Percentiles rank a stretch among this genome's conserved stretches.
These are phyloP conservation scores for Pangasius macronema DNA, from an alignment of 2,797 vertebrate species.

Conservation along the genomic window DNA sequence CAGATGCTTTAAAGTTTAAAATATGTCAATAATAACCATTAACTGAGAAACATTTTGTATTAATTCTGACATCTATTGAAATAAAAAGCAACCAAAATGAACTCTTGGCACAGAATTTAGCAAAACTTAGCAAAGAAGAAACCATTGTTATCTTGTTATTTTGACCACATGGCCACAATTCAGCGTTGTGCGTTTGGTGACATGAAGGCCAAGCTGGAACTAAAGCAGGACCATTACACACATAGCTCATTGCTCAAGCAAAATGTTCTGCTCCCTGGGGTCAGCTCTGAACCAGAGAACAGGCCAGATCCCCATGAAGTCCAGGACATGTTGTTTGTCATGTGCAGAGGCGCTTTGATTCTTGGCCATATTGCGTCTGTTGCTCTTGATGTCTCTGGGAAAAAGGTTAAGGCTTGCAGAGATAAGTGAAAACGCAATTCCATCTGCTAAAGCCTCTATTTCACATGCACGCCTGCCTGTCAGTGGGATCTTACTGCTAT, in stretches of 20 bases:
- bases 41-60: not conserved
- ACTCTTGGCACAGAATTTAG: not conserved
- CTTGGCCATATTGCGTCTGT: conserved; percentile 58
- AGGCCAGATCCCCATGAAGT: conserved; percentile 58
- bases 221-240: conserved; percentile 34
- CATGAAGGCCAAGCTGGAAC: conserved; percentile 16
- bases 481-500: not conserved
- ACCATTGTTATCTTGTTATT: not conserved
- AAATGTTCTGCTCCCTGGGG: conserved; percentile 42
- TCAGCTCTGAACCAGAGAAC: conserved; percentile 52
- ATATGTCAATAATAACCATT: too few species aligned
- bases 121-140: conserved; percentile 3
- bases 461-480: conserved; percentile 27
- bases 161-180: conserved; percentile 25
- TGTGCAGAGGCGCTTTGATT: conserved; percentile 59
- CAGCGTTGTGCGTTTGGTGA: conserved; percentile 29
- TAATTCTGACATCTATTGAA: not conserved
- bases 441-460: conserved; percentile 40
- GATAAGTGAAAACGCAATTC: conserved; percentile 40
- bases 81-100: not conserved
- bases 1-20: not conserved
- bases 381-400: conserved; percentile 60
- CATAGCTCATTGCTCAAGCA: conserved; percentile 43
- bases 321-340: conserved; percentile 63
- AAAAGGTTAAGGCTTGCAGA: conserved; percentile 32